phyloP scores from a whole-genome alignment of 2,888 invertebrate species.

The Pammene aurita region DNA sequence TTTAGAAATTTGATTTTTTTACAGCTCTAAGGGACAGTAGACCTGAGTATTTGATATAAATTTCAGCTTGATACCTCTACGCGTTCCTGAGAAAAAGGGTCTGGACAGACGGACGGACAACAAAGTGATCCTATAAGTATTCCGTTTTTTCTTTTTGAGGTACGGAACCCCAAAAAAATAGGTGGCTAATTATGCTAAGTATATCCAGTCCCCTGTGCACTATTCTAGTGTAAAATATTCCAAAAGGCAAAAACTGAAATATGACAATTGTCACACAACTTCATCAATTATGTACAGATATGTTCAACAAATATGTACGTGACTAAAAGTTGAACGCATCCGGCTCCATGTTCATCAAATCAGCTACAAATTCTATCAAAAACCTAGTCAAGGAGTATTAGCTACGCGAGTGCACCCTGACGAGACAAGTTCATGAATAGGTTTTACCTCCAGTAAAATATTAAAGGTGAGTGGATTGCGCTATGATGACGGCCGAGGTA shows the following conservation, averaged over 20 bases:
- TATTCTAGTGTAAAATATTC: neutral
- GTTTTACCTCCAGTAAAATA: constrained; percentile 39
- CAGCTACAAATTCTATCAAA: constrained; percentile 44
- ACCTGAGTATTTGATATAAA: too few species aligned
- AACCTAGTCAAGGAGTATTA: constrained; percentile 51
- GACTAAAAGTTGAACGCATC: constrained; percentile 13
- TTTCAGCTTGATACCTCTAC: too few species aligned
- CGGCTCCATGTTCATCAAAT: constrained; percentile 18
- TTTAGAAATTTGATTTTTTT: too few species aligned
- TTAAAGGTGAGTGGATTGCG: constrained; percentile 37
- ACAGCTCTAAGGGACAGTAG: too few species aligned
- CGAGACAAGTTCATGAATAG: constrained; percentile 47
- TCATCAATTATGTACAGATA: constrained; percentile 17
- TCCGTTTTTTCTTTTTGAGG: too few species aligned
- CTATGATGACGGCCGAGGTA: constrained; percentile 28
- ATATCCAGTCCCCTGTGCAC: neutral
- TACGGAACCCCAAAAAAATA: too few species aligned
- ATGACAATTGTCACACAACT: neutral
- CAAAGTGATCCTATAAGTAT: too few species aligned
- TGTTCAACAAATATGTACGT: constrained; percentile 17
- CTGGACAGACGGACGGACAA: too few species aligned
- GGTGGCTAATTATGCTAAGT: neutral
- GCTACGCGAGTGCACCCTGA: constrained; percentile 48
- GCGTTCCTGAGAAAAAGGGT: too few species aligned
- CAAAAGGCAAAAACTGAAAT: constrained; percentile 5